Percentiles rank a stretch among this genome's conserved stretches.
phyloP scores from a whole-genome alignment of 2,888 invertebrate species.

The Pristionchus japonicus region DNA sequence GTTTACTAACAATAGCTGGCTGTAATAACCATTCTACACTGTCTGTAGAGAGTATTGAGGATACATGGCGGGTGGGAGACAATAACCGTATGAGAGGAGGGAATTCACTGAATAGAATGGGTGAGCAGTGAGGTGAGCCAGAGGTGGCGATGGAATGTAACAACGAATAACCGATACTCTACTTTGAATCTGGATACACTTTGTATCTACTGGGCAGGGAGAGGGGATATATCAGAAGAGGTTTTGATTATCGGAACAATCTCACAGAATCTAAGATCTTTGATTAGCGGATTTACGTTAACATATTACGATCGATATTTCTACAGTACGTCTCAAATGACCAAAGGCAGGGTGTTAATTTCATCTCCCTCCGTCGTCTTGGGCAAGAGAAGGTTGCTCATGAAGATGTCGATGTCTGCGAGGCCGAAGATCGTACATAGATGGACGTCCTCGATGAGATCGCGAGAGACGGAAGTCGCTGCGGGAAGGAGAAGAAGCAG shows the following conservation, averaged over 20 bases:
- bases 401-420: conserved; percentile 65
- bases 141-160: conserved; percentile 16
- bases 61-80: not conserved
- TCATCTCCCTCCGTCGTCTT: not conserved
- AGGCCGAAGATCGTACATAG: conserved; percentile 70
- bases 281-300: no score
- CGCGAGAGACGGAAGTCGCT: conserved; percentile 66
- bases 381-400: conserved; percentile 64
- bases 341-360: not conserved
- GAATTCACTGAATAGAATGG: not conserved
- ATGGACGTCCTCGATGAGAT: conserved; percentile 69
- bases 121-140: conserved; percentile 9
- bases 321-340: not conserved
- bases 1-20: not conserved
- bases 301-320: no score
- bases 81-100: conserved; percentile 22
- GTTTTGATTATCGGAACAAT: not conserved
- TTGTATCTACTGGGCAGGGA: not conserved
- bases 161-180: conserved; percentile 14
- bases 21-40: not conserved
- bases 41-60: not conserved
- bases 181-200: not conserved
- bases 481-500: conserved; percentile 69
- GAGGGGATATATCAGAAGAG: not conserved
- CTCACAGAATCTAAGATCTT: not conserved